A percentile compares a stretch with the other conserved stretches of the same genome.
These are phyloP conservation scores for Hirundo rustica DNA, from an alignment of 2,797 vertebrate genomes.

Conservation along the genomic window DNA sequence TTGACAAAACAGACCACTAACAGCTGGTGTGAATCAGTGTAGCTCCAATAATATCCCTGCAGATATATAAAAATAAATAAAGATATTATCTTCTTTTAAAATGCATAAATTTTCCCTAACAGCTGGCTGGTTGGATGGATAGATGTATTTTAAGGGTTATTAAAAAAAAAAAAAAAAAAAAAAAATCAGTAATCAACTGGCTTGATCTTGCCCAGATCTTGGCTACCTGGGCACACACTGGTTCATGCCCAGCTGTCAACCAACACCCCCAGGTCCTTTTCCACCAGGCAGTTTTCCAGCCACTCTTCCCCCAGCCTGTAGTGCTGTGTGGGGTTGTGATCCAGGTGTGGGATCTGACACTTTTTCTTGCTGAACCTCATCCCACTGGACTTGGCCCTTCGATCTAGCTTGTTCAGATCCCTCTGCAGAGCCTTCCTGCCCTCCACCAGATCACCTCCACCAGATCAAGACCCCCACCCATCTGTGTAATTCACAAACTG, in stretches of 20 bases:
- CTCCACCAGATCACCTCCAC: not conserved
- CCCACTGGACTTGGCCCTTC: accelerated
- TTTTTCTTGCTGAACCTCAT: not conserved
- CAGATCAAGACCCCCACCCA: not conserved
- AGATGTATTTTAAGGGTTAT: not conserved
- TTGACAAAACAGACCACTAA: not conserved
- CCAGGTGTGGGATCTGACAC: accelerated
- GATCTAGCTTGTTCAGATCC: not conserved
- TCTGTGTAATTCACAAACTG: not conserved
- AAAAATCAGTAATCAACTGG: not conserved
- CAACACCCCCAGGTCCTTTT: not conserved
- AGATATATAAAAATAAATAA: not conserved
- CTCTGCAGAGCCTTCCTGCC: not conserved
- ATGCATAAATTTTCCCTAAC: not conserved
- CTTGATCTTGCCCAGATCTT: not conserved
- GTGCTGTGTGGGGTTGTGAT: accelerated
- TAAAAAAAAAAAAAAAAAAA: not conserved
- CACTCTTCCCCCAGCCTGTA: not conserved
- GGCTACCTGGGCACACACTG: not conserved
- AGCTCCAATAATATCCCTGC: not conserved
- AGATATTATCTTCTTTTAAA: not conserved
- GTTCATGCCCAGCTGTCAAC: not conserved
- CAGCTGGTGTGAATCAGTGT: not conserved
- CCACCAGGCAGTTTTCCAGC: not conserved
- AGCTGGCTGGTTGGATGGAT: not conserved